These are phyloP conservation scores for Pelobates fuscus DNA, from an alignment of 2,113 vertebrate genomes.

Conservation along the genomic window DNA sequence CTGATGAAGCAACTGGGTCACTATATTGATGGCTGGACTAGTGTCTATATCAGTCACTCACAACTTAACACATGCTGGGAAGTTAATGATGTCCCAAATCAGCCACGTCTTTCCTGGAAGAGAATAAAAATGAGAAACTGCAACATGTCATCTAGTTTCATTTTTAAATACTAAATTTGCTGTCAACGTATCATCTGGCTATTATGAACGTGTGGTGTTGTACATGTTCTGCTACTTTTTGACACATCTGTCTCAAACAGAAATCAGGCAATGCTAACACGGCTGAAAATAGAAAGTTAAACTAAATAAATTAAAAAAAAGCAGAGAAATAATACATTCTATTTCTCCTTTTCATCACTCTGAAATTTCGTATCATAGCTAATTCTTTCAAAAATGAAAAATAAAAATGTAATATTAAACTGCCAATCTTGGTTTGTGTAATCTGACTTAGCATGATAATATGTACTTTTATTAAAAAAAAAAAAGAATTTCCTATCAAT, in stretches of 20 bases:
- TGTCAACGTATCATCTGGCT: slow-evolving; percentile 27
- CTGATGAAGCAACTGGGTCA: slow-evolving; percentile 9
- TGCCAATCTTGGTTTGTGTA: not conserved
- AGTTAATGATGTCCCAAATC: slow-evolving; percentile 39
- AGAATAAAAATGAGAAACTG: slow-evolving; percentile 26
- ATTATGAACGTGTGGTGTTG: not conserved
- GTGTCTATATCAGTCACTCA: slow-evolving; percentile 35
- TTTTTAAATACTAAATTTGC: slow-evolving; percentile 22
- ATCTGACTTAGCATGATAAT: not conserved
- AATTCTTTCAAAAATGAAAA: not conserved
- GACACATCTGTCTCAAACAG: slow-evolving; percentile 5
- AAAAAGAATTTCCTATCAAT: not conserved
- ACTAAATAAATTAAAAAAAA: not conserved
- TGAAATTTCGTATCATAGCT: not conserved
- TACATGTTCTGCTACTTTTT: slow-evolving; percentile 12
- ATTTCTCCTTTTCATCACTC: not conserved
- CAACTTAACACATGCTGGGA: slow-evolving; percentile 36
- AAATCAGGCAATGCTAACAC: not conserved
- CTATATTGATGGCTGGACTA: slow-evolving; percentile 13
- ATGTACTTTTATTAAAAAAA: not conserved
- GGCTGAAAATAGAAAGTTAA: not conserved
- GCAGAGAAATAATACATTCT: not conserved
- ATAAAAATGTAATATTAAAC: not conserved
- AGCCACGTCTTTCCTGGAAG: slow-evolving; percentile 26
- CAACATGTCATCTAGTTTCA: slow-evolving; percentile 33